phyloP scores from a whole-genome alignment of 1,140 invertebrate species.

The Steinernema feltiae region DNA sequence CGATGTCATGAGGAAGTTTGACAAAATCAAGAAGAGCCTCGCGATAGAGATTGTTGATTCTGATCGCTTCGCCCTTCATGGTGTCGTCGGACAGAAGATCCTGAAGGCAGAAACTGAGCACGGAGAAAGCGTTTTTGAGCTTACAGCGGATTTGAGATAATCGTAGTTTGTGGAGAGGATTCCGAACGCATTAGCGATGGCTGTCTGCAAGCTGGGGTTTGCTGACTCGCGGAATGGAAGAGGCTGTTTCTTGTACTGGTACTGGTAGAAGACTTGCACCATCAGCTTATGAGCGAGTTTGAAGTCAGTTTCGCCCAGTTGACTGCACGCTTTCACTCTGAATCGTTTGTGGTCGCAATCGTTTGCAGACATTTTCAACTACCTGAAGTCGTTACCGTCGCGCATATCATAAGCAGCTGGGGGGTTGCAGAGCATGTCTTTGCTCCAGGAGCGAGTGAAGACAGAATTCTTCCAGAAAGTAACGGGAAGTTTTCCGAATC shows the following conservation, averaged over 20 bases:
- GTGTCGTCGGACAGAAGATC: conserved; percentile 30
- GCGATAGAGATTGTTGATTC: conserved; percentile 37
- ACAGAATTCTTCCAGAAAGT: conserved; percentile 36
- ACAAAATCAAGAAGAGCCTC: conserved; percentile 33
- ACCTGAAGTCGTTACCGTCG: conserved; percentile 35
- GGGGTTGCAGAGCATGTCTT: conserved; percentile 40
- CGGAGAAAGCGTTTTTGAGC: too few species aligned
- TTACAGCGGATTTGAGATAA: conserved; percentile 36
- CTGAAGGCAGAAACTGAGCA: conserved; percentile 18
- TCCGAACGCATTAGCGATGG: conserved; percentile 35
- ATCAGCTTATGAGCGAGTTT: conserved; percentile 31
- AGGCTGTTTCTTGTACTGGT: conserved; percentile 37
- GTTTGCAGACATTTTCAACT: not conserved
- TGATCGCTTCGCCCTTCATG: conserved; percentile 26
- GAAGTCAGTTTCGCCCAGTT: conserved; percentile 37
- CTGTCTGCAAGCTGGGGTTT: conserved; percentile 28
- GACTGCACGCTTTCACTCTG: conserved; percentile 38
- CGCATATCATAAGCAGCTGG: conserved; percentile 38
- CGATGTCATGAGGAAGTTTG: conserved; percentile 35
- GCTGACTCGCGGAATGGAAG: conserved; percentile 39
- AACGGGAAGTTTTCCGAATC: conserved; percentile 36
- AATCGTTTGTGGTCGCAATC: conserved; percentile 10
- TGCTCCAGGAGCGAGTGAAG: conserved; percentile 39
- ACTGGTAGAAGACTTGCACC: conserved; percentile 38
- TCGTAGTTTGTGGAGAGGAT: conserved; percentile 29